These are phyloP conservation scores for Picus viridis DNA, from an alignment of 2,797 vertebrate species.

Conservation along the genomic window DNA sequence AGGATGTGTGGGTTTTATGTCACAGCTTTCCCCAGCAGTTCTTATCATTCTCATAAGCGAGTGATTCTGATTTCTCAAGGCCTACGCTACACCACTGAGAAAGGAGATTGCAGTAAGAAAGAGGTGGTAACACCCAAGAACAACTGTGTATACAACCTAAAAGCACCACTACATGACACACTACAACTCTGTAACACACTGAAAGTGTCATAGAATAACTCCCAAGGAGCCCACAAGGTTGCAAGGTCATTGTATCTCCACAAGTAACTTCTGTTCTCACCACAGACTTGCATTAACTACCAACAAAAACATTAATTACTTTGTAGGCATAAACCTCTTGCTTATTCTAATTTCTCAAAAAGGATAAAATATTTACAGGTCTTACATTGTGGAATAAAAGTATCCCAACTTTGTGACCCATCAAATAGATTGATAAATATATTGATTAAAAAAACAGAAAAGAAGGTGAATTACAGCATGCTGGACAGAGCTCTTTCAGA, in stretches of 20 bases:
- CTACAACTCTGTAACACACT: not conserved
- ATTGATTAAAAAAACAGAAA: not conserved
- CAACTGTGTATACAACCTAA: not conserved
- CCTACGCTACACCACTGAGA: not conserved
- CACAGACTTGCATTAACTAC: not conserved
- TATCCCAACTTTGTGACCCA: not conserved
- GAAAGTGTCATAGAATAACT: not conserved
- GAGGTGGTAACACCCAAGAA: not conserved
- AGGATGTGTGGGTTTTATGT: not conserved
- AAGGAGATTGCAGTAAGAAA: not conserved
- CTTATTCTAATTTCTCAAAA: not conserved
- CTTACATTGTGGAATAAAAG: not conserved
- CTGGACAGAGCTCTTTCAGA: not conserved
- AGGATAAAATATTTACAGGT: not conserved
- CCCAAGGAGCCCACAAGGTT: not conserved
- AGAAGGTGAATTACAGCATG: not conserved
- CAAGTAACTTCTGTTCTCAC: not conserved
- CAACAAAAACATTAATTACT: not conserved
- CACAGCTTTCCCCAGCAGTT: not conserved
- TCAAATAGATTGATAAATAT: not conserved
- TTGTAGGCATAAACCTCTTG: not conserved
- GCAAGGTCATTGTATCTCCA: rapidly evolving
- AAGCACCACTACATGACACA: not conserved
- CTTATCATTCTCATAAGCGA: not conserved
- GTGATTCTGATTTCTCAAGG: not conserved